A percentile compares a stretch with the other conserved stretches of the same genome.
Evolutionary conservation across 2,888 invertebrate species (phyloP).

Genomic region (Microplitis deprimator): DNA sequence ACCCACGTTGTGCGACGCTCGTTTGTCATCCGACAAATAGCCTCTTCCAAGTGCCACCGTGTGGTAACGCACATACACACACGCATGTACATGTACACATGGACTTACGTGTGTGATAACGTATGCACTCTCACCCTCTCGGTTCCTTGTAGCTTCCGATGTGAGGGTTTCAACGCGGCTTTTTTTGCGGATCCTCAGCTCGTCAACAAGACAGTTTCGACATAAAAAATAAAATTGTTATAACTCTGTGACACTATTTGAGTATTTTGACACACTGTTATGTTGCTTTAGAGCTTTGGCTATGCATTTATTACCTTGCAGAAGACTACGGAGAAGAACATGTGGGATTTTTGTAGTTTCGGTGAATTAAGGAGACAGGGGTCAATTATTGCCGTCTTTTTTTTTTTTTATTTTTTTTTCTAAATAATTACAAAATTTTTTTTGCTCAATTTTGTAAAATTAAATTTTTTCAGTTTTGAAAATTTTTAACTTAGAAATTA

Average conservation of each 20-base stretch:
- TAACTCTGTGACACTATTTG: constrained; percentile 16
- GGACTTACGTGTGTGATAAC: constrained; percentile 30
- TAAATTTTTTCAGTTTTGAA: no score
- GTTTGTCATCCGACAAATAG: constrained; percentile 72
- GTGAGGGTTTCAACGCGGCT: constrained; percentile 18
- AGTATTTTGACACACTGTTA: background rate
- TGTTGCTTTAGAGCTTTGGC: no score
- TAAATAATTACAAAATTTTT: no score
- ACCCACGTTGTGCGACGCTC: constrained; percentile 71
- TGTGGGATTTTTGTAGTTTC: no score
- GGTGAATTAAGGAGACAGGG: no score
- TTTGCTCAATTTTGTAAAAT: no score
- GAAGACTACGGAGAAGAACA: background rate
- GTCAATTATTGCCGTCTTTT: no score
- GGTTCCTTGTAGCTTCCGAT: constrained; percentile 36
- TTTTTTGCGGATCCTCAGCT: constrained; percentile 17
- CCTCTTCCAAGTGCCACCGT: constrained; percentile 51
- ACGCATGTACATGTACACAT: constrained; percentile 42
- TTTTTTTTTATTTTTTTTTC: no score
- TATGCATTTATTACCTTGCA: no score
- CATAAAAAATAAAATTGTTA: constrained; percentile 29
- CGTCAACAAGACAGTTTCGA: constrained; percentile 10
- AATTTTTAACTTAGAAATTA: no score
- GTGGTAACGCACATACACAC: constrained; percentile 40
- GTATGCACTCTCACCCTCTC: constrained; percentile 44